Evolutionary conservation across 2,888 invertebrate species (phyloP), one percentile per base, ranked within the genome.

Genomic region (Aelia acuminata): DNA sequence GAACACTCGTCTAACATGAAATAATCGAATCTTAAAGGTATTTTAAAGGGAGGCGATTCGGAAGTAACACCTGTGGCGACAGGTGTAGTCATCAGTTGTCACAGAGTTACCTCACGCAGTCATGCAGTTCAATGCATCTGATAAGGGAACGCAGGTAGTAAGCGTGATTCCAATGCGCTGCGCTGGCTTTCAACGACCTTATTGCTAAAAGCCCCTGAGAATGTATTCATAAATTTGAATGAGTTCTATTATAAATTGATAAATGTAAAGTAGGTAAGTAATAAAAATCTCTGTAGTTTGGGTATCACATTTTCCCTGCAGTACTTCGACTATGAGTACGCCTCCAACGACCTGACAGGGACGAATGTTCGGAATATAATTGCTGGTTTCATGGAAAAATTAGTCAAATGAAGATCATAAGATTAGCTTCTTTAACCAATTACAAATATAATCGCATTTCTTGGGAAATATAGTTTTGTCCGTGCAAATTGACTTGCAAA

Each of bases 81-180:
- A 63, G 63, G 15, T 63, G 63, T 26, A 63, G 63, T 18, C 18
- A 18, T 31, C 31, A 20, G 31, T 63, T 57, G 57, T n/a, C 26
- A 57, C 57, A 26, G 26, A 26, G 57, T 57, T 57, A 57, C 57
- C 26, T 26, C 57, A 57, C 57, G n/a, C 26, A 26, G 13, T 57
- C 13, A 57, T 57, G 57, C 57, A 15, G 26, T 57, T 57, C 57
- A 57, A n/a, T 57, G 26, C 57, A 57, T 57, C 57, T 57, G 57
- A 57, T 57, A 57, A 57, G 57, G 57, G 57, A 57, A 57, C 57
- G 26, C 57, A 57, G 57, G 57, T 57, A 57, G 57, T 26, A 57
- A 26, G 57, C 57, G 57, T 57, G 26, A 31, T 63, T 63, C 31
- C 31, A 31, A 31, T 63, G 31, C 63, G 4, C 31, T 18, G 3